Evolutionary conservation across 2,797 vertebrate species (phyloP).

Genomic region (Phyllotis vaccarum): DNA sequence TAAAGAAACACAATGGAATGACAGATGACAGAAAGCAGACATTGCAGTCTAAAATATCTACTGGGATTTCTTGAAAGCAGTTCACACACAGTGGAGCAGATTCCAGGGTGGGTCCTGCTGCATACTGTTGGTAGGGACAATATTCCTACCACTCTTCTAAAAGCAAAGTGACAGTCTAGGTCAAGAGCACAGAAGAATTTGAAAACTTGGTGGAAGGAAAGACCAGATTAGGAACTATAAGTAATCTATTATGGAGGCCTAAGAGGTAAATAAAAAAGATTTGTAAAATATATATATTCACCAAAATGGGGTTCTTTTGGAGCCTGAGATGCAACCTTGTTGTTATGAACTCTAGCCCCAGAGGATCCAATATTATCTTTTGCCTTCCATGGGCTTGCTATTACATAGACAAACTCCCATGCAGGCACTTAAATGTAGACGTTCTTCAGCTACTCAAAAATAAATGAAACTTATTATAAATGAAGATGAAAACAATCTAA

Average conservation of each 20-base stretch:
- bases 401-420: background rate
- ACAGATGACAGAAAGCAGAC: background rate
- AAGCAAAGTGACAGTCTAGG: background rate
- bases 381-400: background rate
- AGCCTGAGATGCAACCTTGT: background rate
- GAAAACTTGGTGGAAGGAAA: background rate
- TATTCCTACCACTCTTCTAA: background rate
- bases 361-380: background rate
- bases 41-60: background rate
- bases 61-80: background rate
- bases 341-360: background rate
- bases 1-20: background rate
- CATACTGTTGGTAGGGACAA: background rate
- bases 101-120: background rate
- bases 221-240: too few relatives aligned
- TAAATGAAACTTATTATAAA: conserved; percentile 30
- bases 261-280: conserved; percentile 13
- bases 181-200: background rate
- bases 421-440: background rate
- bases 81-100: background rate
- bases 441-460: background rate
- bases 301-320: background rate
- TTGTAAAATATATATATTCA: background rate
- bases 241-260: background rate
- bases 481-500: conserved; percentile 6